These are phyloP conservation scores for Acrocephalus kingi DNA, from an alignment of 2,113 vertebrate genomes.

Conservation along the genomic window DNA sequence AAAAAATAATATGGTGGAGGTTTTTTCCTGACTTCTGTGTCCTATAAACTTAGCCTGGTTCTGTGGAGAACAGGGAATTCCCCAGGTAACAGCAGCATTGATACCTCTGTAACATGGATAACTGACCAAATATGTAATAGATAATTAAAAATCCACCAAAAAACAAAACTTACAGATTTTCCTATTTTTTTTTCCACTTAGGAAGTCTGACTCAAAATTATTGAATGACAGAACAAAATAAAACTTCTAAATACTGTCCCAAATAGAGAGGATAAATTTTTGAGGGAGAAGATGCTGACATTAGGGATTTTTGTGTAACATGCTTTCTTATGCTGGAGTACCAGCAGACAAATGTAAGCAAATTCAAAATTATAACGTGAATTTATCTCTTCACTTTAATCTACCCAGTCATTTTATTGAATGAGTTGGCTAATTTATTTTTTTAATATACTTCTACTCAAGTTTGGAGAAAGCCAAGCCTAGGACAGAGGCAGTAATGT, in stretches of 20 bases:
- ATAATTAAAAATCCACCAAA: not conserved
- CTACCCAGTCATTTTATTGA: not conserved
- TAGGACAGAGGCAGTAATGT: not conserved
- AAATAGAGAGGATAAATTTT: not conserved
- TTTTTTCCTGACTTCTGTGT: not conserved
- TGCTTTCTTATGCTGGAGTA: not conserved
- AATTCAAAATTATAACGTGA: slow-evolving; percentile 14
- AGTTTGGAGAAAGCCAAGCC: not conserved
- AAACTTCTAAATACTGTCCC: not conserved
- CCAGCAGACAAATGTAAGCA: not conserved
- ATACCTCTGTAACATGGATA: not conserved
- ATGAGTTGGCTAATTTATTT: not conserved
- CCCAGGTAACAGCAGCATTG: not conserved
- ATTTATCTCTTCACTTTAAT: not conserved
- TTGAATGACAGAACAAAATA: not conserved
- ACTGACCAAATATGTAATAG: not conserved
- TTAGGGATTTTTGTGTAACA: not conserved
- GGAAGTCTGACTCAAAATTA: not conserved
- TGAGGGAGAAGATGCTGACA: not conserved
- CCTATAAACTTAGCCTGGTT: not conserved
- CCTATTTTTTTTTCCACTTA: not conserved
- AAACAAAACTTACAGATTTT: not conserved
- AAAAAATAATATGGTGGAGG: not conserved
- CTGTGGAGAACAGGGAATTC: not conserved
- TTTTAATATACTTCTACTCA: not conserved